These are phyloP conservation scores for Ceyx melanurus DNA, from an alignment of 2,113 vertebrate species.

Conservation along the genomic window DNA sequence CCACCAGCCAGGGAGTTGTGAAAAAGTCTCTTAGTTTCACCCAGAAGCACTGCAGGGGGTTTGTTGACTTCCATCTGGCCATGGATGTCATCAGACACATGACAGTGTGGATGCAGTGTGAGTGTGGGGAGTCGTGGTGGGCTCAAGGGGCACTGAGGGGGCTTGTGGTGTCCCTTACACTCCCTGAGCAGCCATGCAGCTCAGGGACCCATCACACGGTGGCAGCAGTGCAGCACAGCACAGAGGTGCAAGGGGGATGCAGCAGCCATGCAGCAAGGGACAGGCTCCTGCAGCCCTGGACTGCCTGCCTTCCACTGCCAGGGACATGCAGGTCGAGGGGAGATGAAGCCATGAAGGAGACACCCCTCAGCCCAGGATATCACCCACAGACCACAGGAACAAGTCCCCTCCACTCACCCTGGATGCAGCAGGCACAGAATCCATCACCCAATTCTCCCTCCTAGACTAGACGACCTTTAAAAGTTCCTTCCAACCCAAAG, in stretches of 20 bases:
- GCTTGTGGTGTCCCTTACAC: constrained; percentile 78
- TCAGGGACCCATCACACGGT: constrained; percentile 6
- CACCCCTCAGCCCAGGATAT: background rate
- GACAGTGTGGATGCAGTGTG: background rate
- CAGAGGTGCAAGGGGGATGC: background rate
- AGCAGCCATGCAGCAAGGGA: background rate
- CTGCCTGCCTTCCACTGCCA: background rate
- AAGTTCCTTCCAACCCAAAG: background rate
- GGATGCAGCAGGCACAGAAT: fast-evolving
- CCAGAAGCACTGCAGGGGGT: fast-evolving
- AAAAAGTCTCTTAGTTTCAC: background rate
- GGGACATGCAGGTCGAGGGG: fast-evolving
- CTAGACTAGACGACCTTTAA: background rate
- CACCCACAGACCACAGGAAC: background rate
- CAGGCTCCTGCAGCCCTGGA: background rate
- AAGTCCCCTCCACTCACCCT: fast-evolving
- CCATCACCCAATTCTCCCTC: background rate
- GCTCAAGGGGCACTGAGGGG: background rate
- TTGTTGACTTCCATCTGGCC: background rate
- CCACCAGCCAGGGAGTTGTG: too few species aligned
- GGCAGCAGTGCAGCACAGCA: constrained; percentile 47
- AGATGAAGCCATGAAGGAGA: background rate
- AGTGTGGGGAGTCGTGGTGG: fast-evolving
- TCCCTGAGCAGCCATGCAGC: constrained; percentile 46
- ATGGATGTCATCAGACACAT: fast-evolving